Conservation (phyloP, 2,797 vertebrate genomes). For the Spinus pinus region DNA sequence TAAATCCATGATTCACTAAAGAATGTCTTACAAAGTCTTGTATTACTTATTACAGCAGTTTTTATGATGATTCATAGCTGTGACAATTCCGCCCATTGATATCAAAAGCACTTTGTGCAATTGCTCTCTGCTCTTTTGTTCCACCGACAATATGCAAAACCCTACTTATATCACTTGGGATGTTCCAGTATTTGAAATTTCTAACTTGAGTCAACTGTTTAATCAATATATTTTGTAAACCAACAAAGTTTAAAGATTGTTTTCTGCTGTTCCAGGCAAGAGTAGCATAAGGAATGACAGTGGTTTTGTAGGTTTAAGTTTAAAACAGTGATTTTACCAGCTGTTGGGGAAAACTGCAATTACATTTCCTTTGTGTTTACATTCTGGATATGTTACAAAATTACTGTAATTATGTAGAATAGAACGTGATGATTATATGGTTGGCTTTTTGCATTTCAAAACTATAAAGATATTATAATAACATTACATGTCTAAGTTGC, state of each 20-base stretch:
- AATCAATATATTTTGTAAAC: neutral
- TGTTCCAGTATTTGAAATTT: neutral
- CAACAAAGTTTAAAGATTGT: neutral
- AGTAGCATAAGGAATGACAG: neutral
- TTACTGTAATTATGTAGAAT: constrained; percentile 69
- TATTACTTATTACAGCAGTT: neutral
- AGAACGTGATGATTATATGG: constrained; percentile 56
- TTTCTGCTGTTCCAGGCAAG: neutral
- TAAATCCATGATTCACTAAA: neutral
- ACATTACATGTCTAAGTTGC: neutral
- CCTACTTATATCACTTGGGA: neutral
- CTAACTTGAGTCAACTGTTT: neutral
- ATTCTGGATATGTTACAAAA: constrained; percentile 60
- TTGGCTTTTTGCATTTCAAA: constrained; percentile 37
- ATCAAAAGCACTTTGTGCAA: constrained; percentile 23
- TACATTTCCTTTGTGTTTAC: constrained; percentile 62
- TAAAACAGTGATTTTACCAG: constrained; percentile 28
- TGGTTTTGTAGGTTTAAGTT: neutral
- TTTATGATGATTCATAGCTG: constrained; percentile 25
- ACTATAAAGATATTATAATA: neutral
- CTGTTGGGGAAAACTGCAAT: constrained; percentile 53
- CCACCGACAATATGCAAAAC: neutral
- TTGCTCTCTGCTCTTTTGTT: constrained; percentile 3
- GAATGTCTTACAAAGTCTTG: neutral
- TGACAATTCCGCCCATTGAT: constrained; percentile 33